phyloP scores from a whole-genome alignment of 1,140 invertebrate genomes.

The Camponotus floridanus region DNA sequence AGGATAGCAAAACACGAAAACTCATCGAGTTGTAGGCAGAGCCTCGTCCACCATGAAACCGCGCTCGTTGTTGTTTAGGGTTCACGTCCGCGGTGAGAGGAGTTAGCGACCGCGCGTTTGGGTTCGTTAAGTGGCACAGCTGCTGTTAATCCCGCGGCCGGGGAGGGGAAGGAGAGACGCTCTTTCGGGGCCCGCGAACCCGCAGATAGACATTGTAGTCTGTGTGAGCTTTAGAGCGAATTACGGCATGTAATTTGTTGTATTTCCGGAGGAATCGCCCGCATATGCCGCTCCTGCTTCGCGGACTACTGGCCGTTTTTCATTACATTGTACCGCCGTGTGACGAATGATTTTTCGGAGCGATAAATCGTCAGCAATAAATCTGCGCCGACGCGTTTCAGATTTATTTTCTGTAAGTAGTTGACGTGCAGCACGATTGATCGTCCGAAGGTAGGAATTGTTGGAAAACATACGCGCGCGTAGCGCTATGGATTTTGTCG shows the following conservation, averaged over 20 bases:
- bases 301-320: conserved; percentile 35
- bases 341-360: conserved; percentile 60
- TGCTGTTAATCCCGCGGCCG: conserved; percentile 35
- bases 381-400: conserved; percentile 60
- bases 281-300: neutral
- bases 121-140: conserved; percentile 56
- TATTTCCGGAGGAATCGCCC: conserved; percentile 41
- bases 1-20: conserved; percentile 28
- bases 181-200: conserved; percentile 12
- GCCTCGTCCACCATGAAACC: conserved; percentile 16
- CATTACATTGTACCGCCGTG: conserved; percentile 45
- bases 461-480: conserved; percentile 54
- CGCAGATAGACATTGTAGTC: conserved; percentile 22
- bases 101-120: conserved; percentile 40
- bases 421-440: conserved; percentile 56
- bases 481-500: conserved; percentile 40
- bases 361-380: conserved; percentile 62
- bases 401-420: conserved; percentile 64
- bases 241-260: conserved; percentile 52
- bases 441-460: conserved; percentile 47
- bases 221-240: conserved; percentile 11
- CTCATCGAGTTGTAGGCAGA: conserved; percentile 26
- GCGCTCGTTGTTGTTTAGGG: conserved; percentile 36
- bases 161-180: neutral
- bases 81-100: conserved; percentile 18